phyloP scores from a whole-genome alignment of 2,888 invertebrate species.

The Nipponacmea schrenckii region DNA sequence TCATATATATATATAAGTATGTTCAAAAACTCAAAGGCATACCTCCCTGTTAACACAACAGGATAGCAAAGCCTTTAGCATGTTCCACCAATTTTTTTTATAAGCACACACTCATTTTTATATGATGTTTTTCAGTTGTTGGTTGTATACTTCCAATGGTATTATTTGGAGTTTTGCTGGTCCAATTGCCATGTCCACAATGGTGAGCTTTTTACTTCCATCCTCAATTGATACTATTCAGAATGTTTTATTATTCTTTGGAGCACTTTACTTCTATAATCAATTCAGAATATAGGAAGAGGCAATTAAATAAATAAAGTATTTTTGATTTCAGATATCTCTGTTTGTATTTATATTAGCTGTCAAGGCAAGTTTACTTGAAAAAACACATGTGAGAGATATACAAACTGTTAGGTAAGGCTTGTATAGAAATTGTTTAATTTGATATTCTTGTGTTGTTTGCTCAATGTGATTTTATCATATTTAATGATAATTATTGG shows the following conservation, averaged over 20 bases:
- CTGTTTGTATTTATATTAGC: conserved; percentile 85
- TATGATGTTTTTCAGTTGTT: conserved; percentile 77
- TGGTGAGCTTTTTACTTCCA: conserved; percentile 69
- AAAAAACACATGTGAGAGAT: conserved; percentile 73
- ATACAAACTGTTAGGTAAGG: conserved; percentile 81
- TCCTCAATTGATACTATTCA: neutral
- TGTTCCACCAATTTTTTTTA: no score
- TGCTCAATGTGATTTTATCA: neutral
- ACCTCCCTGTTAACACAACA: no score
- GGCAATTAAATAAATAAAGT: no score
- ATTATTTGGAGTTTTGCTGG: conserved; percentile 96
- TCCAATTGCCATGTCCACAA: conserved; percentile 83
- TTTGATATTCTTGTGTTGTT: neutral
- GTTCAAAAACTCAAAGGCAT: no score
- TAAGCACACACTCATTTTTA: no score
- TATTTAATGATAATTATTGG: no score
- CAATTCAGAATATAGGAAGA: no score
- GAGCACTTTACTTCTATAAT: no score
- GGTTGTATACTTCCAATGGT: conserved; percentile 92
- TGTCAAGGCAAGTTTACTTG: conserved; percentile 85
- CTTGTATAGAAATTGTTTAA: neutral
- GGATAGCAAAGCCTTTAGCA: no score
- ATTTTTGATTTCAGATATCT: conserved; percentile 70
- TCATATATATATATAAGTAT: no score
- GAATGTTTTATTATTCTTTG: neutral